Conservation (phyloP, 2,797 vertebrate species). For the Cuniculus paca region DNA sequence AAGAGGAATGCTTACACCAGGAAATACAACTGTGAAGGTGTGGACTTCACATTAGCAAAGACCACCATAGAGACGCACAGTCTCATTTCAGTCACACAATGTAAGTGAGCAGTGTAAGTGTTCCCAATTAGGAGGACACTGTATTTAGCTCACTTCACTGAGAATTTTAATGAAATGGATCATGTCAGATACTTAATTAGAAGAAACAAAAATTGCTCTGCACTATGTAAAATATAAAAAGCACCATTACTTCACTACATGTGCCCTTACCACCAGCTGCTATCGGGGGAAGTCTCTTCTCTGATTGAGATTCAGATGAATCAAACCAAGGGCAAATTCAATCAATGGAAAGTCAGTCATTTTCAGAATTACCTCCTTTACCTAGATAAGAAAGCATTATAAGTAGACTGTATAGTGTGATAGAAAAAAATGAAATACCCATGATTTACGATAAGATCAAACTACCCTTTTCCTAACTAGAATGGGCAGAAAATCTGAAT, state of each 20-base stretch:
- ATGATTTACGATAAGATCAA: constrained; percentile 35
- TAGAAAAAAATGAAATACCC: neutral
- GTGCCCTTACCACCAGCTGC: neutral
- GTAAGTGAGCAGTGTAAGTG: neutral
- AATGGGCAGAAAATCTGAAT: constrained; percentile 41
- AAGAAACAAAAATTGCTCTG: constrained; percentile 49
- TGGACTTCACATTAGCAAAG: neutral
- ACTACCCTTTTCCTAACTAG: neutral
- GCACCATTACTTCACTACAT: neutral
- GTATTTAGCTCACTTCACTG: constrained; percentile 39
- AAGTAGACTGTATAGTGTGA: neutral
- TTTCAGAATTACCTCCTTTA: constrained; percentile 44
- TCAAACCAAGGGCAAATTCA: constrained; percentile 57
- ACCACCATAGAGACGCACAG: neutral
- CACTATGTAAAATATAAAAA: constrained; percentile 30
- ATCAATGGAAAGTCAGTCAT: constrained; percentile 1
- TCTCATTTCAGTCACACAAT: neutral
- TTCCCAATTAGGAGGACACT: neutral
- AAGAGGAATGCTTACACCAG: neutral
- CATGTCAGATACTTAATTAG: constrained; percentile 46
- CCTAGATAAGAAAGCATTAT: neutral
- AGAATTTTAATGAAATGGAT: constrained; percentile 53
- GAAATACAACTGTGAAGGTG: neutral
- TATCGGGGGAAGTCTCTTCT: neutral
- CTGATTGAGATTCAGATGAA: constrained; percentile 10